Conservation (phyloP, 2,888 invertebrate species). For the Melanophora roralis region DNA sequence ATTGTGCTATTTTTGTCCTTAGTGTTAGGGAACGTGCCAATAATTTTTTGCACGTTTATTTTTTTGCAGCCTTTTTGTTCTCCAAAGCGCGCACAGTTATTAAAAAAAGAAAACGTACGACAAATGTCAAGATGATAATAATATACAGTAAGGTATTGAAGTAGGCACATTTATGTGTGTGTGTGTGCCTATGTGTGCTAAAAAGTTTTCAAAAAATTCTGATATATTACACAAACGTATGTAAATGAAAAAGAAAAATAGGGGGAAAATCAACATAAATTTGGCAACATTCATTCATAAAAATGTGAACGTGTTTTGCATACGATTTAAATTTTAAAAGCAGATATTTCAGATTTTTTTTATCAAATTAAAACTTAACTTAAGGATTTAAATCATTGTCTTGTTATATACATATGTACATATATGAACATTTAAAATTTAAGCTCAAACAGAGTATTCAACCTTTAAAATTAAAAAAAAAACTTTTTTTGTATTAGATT, state of each 20-base stretch:
- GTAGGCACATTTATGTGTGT: slow-evolving; percentile 25
- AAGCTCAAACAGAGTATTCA: too few relatives aligned
- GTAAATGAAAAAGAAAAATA: slow-evolving; percentile 63
- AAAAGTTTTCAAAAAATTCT: slow-evolving; percentile 59
- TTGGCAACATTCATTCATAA: slow-evolving; percentile 63
- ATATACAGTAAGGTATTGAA: slow-evolving; percentile 60
- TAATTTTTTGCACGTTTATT: slow-evolving; percentile 77
- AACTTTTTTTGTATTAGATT: too few relatives aligned
- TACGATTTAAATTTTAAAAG: slow-evolving; percentile 10
- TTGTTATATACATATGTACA: not conserved
- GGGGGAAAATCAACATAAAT: slow-evolving; percentile 57
- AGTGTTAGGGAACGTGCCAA: slow-evolving; percentile 68
- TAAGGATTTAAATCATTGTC: not conserved
- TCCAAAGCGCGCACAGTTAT: slow-evolving; percentile 18
- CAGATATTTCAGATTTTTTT: not conserved
- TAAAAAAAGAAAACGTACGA: slow-evolving; percentile 66
- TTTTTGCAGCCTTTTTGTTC: slow-evolving; percentile 67
- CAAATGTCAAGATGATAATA: slow-evolving; percentile 70
- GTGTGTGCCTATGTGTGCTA: slow-evolving; percentile 1
- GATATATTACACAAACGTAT: slow-evolving; percentile 70
- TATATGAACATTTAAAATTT: too few relatives aligned
- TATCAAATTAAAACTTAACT: not conserved
- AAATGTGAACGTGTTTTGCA: slow-evolving; percentile 65
- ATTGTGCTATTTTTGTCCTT: slow-evolving; percentile 10
- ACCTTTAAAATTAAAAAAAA: too few relatives aligned